Percentiles rank a stretch among this genome's conserved stretches.
phyloP scores from a whole-genome alignment of 2,888 invertebrate genomes.

The Baccha elongata region DNA sequence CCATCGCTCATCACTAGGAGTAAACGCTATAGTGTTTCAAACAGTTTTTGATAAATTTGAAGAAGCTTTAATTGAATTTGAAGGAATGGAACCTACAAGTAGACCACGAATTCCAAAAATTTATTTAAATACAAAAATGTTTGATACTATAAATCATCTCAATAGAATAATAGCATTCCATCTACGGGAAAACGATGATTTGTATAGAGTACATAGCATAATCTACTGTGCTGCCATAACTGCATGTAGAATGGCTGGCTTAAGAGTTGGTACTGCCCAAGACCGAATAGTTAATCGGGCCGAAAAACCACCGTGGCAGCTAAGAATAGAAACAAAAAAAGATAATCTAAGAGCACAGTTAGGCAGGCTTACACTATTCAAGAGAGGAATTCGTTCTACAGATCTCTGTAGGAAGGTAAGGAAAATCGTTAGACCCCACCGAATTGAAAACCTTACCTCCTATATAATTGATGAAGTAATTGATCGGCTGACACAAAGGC shows the following conservation, averaged over 20 bases:
- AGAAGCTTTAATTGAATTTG: not conserved
- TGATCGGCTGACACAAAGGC: not conserved
- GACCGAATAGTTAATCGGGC: not conserved
- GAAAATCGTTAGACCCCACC: not conserved
- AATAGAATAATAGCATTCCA: not conserved
- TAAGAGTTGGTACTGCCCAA: not conserved
- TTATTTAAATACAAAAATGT: not conserved
- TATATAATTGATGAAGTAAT: conserved; percentile 1
- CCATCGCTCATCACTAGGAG: not conserved
- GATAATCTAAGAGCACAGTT: not conserved
- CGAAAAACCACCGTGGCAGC: conserved; percentile 4
- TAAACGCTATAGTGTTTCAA: conserved; percentile 4
- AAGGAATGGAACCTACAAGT: too few species aligned
- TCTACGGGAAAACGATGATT: too few species aligned
- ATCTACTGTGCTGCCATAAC: too few species aligned
- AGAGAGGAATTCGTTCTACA: not conserved
- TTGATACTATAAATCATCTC: not conserved
- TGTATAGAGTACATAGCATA: too few species aligned
- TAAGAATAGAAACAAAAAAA: not conserved
- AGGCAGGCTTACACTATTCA: conserved; percentile 5
- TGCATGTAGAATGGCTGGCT: not conserved
- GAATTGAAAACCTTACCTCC: not conserved
- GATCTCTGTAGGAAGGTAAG: not conserved
- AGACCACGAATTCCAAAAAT: not conserved
- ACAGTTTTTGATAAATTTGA: not conserved